Evolutionary conservation across 2,113 vertebrate species (phyloP), one percentile per base, ranked within the genome.

Genomic region (Macquaria ambigua): DNA sequence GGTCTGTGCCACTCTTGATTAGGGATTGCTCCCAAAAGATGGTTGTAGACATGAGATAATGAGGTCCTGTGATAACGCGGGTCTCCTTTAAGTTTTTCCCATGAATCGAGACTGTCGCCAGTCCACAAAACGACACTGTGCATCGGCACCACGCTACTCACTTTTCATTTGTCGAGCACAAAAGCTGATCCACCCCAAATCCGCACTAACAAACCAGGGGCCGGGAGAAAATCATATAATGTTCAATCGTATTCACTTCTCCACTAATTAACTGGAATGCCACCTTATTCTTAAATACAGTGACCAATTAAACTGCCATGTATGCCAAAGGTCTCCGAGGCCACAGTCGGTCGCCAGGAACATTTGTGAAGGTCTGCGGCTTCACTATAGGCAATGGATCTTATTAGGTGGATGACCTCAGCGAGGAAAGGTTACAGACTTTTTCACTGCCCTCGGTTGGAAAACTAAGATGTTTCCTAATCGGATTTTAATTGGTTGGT

Each of bases 181-280:
- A 99, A 98, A 97, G 97, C 96, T 97, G 97, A 97, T 97, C 95
- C 95, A 93, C 76, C 92, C 89, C 94, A 97, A 97, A 97, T 97
- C 96, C 96, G 93, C 95, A 86, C 96, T 96, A 97, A 97, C 96
- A 97, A 97, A 96, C 96, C 76, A 81, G 94, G 92, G 95, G 93
- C 94, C 90, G 91, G 95, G 96, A 95, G 96, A 95, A 96, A 95
- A 96, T 95, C 96, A 95, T 96, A 96, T 97, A 97, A 97, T 95
- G 95, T 97, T 96, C 95, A 95, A 90, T 95, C 96, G 95, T 95
- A 96, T 97, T 97, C 96, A 95, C 96, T 97, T 97, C 95, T 91
- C 93, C 93, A 96, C 97, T 98, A 98, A 99, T 99, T 99, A 98
- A 97, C 98, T 97, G 96, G 96, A 97, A 97, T 97, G 96, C 96